phyloP scores from a whole-genome alignment of 2,888 invertebrate genomes.

The Rhopalosiphum nymphaeae region DNA sequence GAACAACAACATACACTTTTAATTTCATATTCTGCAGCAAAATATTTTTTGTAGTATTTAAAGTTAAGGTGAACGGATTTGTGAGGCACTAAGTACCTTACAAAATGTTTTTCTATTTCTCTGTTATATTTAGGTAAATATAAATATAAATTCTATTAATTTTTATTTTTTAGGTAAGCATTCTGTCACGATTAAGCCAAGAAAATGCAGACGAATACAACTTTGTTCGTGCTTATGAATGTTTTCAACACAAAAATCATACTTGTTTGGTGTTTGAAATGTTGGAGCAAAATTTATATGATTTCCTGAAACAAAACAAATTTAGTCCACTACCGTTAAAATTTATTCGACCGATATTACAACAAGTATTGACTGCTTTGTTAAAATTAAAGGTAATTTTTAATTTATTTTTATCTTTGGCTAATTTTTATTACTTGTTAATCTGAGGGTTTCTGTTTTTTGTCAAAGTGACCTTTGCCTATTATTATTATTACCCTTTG shows the following conservation, averaged over 20 bases:
- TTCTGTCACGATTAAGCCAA: constrained; percentile 91
- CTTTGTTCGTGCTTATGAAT: constrained; percentile 99
- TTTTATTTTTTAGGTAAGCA: constrained; percentile 77
- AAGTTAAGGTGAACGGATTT: too few species aligned
- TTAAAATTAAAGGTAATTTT: constrained; percentile 84
- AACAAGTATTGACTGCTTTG: constrained; percentile 91
- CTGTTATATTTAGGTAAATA: background rate
- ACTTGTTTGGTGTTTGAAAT: constrained; percentile 99
- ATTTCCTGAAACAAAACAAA: constrained; percentile 99
- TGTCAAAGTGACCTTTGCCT: too few species aligned
- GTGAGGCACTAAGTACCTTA: too few species aligned
- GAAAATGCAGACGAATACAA: constrained; percentile 99
- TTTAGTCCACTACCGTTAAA: constrained; percentile 98
- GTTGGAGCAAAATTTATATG: constrained; percentile 99
- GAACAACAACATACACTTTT: too few species aligned
- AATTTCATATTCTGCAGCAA: too few species aligned
- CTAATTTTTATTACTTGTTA: background rate
- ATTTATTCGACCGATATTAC: constrained; percentile 97
- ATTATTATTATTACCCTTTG: too few species aligned
- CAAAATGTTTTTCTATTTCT: too few species aligned
- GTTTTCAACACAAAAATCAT: constrained; percentile 99
- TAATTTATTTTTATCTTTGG: background rate
- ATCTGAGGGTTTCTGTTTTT: too few species aligned
- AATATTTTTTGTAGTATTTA: too few species aligned
- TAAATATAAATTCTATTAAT: background rate